A percentile compares a stretch with the other conserved stretches of the same genome.
Evolutionary conservation across 2,797 vertebrate species (phyloP).

Genomic region (Parauchenoglanis punctatus): DNA sequence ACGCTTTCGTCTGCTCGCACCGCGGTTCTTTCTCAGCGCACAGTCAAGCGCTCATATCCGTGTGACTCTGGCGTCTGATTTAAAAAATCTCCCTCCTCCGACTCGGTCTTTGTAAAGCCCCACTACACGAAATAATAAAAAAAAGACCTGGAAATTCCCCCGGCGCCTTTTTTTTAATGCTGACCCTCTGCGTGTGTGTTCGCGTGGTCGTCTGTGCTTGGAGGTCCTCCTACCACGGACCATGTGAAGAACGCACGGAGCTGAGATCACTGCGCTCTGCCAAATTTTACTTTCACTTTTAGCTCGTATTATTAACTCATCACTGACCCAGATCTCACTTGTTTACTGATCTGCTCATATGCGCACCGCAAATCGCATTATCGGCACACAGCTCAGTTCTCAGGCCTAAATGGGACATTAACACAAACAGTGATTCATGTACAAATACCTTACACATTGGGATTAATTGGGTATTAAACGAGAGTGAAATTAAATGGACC

Average conservation of each 20-base stretch:
- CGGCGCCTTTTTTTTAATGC: neutral
- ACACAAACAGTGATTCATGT: too few species aligned
- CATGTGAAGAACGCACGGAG: neutral
- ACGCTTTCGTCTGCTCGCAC: neutral
- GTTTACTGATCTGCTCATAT: neutral
- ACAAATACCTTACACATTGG: too few species aligned
- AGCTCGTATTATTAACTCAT: neutral
- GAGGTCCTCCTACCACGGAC: neutral
- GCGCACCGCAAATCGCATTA: neutral
- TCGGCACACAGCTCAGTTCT: neutral
- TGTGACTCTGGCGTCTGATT: neutral
- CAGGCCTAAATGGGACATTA: neutral
- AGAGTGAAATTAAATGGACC: too few species aligned
- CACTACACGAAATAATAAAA: neutral
- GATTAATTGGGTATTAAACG: too few species aligned
- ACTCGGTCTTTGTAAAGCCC: neutral
- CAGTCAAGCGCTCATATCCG: neutral
- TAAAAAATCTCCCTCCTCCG: constrained; percentile 1
- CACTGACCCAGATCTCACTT: neutral
- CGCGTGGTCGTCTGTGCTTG: neutral
- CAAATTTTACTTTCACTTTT: constrained; percentile 43
- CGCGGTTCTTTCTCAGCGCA: neutral
- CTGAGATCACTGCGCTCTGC: neutral
- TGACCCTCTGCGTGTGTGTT: neutral
- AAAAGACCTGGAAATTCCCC: constrained; percentile 28